Evolutionary conservation across 92 coral and sea anemone genomes (phyloP), one percentile per base, ranked within the genome.

Genomic region (Phenganax stokvisi): DNA sequence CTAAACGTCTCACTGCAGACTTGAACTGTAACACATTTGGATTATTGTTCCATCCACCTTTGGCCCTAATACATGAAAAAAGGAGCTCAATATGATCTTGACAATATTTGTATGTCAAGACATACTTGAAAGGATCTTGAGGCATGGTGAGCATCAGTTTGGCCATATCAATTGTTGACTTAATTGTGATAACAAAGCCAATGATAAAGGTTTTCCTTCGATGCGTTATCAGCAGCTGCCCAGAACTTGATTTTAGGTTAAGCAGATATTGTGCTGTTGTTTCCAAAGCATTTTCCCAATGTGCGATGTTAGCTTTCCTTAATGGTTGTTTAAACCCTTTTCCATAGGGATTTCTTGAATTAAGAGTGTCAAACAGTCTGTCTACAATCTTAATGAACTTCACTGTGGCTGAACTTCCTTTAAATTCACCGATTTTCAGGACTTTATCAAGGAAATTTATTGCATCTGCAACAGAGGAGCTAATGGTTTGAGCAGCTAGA

Each of bases 1-100:
- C 55, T 70, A 77, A 5, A 15, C 81, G 62, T 77, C 81, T 77
- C 54, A 77, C 25, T 77, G 81, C 81, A 10, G 68, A 25, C 81
- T 58, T 77, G 68, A 60, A 58, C 53, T 77, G 81, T 0, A 77
- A 3, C 1, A 58, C 68, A 58, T 77, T 61, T 0, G 81, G 81
- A 27, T 77, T 77, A 54, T 77, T 77, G 25, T 77, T 77, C 81
- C 81, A 77, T 28, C 81, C 81, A 8, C 80, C 80, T 75, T 75
- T 55, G 16, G 80, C 80, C 9, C 80, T 16, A 30, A 75, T 75
- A 51, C 80, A 75, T 5, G 80, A 75, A 57, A 75, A 75, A 10
- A 75, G 66, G 12, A 67, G 73, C 80, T 77, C 81, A 10, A 58
- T 77, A 37, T 77, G 81, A 29, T 77, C 81, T 60, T 77, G 81